Percentiles rank a stretch among this genome's conserved stretches.
Conservation (phyloP, 2,113 vertebrate species). For the Rostratula benghalensis region DNA sequence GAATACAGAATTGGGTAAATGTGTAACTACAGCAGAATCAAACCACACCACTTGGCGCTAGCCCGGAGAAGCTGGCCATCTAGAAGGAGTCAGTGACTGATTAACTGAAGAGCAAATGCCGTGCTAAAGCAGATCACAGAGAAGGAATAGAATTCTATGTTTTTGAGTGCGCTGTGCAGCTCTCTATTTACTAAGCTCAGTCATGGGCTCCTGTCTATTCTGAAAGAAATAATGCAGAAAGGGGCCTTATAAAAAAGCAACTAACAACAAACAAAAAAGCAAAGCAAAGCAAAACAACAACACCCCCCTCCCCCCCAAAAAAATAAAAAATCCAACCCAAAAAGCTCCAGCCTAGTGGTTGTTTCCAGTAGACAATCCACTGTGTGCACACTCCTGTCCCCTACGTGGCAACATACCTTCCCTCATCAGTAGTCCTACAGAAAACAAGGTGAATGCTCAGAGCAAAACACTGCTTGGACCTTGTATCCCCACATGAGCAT, state of each 20-base stretch:
- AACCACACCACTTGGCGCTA: not conserved
- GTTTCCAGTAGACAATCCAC: not conserved
- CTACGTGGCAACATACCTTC: not conserved
- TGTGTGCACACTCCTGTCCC: not conserved
- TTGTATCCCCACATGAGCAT: not conserved
- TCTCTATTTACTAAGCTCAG: not conserved
- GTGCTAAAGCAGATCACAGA: not conserved
- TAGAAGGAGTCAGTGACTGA: not conserved
- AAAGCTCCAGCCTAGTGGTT: not conserved
- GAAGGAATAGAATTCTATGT: not conserved
- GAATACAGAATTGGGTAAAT: not conserved
- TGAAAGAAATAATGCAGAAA: not conserved
- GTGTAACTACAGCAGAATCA: not conserved
- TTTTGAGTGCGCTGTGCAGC: not conserved
- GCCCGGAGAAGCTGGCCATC: not conserved
- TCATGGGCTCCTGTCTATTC: accelerated
- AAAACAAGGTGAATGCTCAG: not conserved
- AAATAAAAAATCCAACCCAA: too few relatives aligned
- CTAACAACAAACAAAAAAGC: not conserved
- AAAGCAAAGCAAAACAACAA: not conserved
- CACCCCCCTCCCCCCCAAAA: too few relatives aligned
- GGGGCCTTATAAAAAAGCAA: not conserved
- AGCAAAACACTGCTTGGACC: not conserved
- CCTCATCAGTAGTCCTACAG: not conserved
- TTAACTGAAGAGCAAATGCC: not conserved